These are phyloP conservation scores for Vanacampus margaritifer DNA, from an alignment of 2,113 vertebrate genomes.

Conservation along the genomic window DNA sequence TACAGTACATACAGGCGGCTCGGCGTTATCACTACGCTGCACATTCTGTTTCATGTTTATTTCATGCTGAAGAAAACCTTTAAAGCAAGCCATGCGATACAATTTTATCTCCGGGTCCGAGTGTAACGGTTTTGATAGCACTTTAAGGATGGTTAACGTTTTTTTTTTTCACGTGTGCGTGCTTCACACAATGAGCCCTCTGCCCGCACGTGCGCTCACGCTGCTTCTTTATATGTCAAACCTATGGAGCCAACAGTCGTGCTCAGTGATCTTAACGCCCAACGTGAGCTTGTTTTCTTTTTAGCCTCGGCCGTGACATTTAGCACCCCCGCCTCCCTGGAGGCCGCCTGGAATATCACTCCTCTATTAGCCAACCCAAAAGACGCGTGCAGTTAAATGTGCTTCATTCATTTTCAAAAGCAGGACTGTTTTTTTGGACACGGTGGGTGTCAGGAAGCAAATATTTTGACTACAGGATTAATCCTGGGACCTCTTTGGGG, in stretches of 20 bases:
- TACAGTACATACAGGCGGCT: not conserved
- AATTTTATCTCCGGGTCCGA: constrained; percentile 24
- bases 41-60: constrained; percentile 43
- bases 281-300: constrained; percentile 64
- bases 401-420: constrained; percentile 20
- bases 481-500: constrained; percentile 42
- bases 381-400: constrained; percentile 34
- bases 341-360: constrained; percentile 42
- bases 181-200: constrained; percentile 35
- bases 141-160: constrained; percentile 30
- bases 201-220: constrained; percentile 37
- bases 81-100: constrained; percentile 26
- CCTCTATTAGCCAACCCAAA: constrained; percentile 43
- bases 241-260: constrained; percentile 52
- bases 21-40: not conserved
- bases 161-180: constrained; percentile 59
- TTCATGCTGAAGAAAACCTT: constrained; percentile 37
- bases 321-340: constrained; percentile 52
- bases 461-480: constrained; percentile 48
- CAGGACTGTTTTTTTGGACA: constrained; percentile 11
- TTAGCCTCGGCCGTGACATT: constrained; percentile 68
- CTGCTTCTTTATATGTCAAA: constrained; percentile 58
- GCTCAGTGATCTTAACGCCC: constrained; percentile 59
- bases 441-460: constrained; percentile 38
- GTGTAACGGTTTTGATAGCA: constrained; percentile 30